phyloP scores from a whole-genome alignment of 23 tunicate species.

The Trididemnum clinides region DNA sequence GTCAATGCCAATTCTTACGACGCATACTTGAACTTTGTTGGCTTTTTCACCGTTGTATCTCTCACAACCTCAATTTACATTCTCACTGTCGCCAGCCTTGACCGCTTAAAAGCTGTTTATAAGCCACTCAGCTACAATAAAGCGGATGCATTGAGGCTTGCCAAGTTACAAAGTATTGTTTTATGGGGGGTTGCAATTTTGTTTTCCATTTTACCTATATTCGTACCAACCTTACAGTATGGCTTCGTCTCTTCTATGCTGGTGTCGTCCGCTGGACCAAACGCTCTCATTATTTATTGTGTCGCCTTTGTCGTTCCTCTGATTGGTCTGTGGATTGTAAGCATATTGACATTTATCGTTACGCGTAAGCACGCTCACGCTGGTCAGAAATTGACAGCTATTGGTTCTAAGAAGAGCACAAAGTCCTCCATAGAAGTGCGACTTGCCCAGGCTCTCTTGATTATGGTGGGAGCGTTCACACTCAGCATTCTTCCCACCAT shows the following conservation, averaged over 20 bases:
- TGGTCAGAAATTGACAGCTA: constrained; percentile 23
- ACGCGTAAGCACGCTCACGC: constrained; percentile 37
- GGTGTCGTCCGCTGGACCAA: constrained; percentile 12
- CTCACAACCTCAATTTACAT: constrained; percentile 58
- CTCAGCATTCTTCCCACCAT: constrained; percentile 41
- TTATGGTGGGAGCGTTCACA: constrained; percentile 64
- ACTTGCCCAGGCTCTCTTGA: constrained; percentile 44
- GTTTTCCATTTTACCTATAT: constrained; percentile 48
- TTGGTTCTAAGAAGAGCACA: not conserved
- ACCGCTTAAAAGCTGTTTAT: constrained; percentile 51
- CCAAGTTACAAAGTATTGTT: constrained; percentile 2
- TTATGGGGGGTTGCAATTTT: constrained; percentile 45
- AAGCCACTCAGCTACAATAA: constrained; percentile 41
- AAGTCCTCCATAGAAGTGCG: constrained; percentile 15
- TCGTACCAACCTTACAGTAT: constrained; percentile 34
- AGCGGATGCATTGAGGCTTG: constrained; percentile 39
- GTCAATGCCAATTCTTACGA: not conserved
- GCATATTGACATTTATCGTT: constrained; percentile 39
- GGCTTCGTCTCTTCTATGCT: constrained; percentile 45
- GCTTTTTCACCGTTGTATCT: constrained; percentile 65
- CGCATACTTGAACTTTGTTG: constrained; percentile 30
- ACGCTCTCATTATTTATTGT: constrained; percentile 32
- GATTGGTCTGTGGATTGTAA: constrained; percentile 57
- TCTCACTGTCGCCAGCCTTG: constrained; percentile 51
- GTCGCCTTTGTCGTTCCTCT: constrained; percentile 49